Evolutionary conservation across 2,113 vertebrate species (phyloP).

Genomic region (Vireo altiloquus): DNA sequence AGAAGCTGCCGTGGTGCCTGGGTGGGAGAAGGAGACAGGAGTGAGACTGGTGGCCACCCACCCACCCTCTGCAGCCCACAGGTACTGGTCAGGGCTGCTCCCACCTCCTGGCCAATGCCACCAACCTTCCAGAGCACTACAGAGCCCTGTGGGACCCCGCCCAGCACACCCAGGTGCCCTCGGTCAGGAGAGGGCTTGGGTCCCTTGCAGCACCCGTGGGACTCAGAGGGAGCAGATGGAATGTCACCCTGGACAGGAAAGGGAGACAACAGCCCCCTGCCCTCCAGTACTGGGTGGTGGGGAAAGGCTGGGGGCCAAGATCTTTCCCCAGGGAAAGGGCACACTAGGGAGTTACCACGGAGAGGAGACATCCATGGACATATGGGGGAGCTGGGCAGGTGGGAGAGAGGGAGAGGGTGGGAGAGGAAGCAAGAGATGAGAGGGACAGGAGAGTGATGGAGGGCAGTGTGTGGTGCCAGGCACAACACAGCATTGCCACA

Average conservation of each 20-base stretch:
- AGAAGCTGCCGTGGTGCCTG: constrained; percentile 57
- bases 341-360: neutral
- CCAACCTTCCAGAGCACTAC: neutral
- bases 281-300: neutral
- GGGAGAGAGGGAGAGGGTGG: neutral
- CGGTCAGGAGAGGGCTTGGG: neutral
- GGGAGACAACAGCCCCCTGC: neutral
- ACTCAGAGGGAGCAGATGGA: neutral
- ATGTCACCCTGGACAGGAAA: neutral
- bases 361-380: neutral
- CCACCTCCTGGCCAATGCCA: neutral
- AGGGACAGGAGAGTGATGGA: neutral
- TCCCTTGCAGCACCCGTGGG: neutral
- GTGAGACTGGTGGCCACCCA: neutral
- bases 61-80: rapidly evolving
- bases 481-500: neutral
- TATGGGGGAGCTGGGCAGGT: rapidly evolving
- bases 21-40: neutral
- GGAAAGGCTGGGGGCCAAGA: neutral
- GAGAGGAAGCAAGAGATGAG: neutral
- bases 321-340: neutral
- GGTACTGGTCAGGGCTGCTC: neutral
- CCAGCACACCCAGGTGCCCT: rapidly evolving
- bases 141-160: neutral
- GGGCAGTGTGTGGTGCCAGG: rapidly evolving